Evolutionary conservation across 2,113 vertebrate genomes (phyloP), one percentile per base, ranked within the genome.

Genomic region (Crypturellus undulatus): DNA sequence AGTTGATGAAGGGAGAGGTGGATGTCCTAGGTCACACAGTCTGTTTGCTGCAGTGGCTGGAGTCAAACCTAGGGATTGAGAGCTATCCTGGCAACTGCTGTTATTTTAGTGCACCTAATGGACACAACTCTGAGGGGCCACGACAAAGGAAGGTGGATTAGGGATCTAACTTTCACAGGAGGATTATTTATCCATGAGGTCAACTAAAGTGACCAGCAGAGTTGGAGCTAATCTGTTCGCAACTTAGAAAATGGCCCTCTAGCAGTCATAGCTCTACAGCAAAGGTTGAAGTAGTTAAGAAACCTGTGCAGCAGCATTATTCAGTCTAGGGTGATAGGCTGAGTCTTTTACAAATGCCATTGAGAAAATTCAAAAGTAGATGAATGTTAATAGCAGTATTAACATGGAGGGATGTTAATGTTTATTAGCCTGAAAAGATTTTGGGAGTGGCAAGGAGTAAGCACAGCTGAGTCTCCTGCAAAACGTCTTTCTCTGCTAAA

Each of bases 11-110:
- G 0, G 0, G 69, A 80, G 51, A 77, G 63, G 34, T 38, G 32
- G 78, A 77, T 24, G 45, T 79, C 84, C 90, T 92, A 96, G 87
- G 84, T 93, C 89, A 92, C 49, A 79, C 13, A 83, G 83, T 78
- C 51, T 12, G 4, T 18, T 62, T 42, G 75, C 7, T 15, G 9
- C 34, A 65, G 71, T 82, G 24, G 32, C 77, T 68, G 69, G 20
- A 86, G 54, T 52, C 52, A 65, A 96, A 86, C 43, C 34, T 42
- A 59, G 54, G 51, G 28, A 78, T 3, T 38, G 15, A 38, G n/a
- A 78, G 32, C 64, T 40, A 45, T 34, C 10, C 25, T 51, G 71
- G 36, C 68, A 73, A n/a, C 28, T 47, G 78, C 9, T 51, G 17
- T 30, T 91, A 65, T 87, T 92, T 91, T 79, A 30, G 65, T 49